phyloP scores from a whole-genome alignment of 2,797 vertebrate species.

The Gorsachius magnificus region DNA sequence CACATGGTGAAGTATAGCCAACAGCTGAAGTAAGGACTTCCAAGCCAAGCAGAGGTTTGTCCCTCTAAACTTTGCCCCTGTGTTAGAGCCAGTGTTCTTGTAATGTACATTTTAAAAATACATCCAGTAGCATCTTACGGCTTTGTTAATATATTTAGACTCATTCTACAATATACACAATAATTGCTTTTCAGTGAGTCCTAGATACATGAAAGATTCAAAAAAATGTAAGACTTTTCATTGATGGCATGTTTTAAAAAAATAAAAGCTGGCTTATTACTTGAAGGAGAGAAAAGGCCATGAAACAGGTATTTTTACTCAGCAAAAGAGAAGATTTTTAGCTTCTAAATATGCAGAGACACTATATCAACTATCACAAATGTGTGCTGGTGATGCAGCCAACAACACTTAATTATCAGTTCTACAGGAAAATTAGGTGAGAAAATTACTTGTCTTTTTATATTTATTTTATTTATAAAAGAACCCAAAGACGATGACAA shows the following conservation, averaged over 20 bases:
- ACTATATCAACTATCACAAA: conserved; percentile 77
- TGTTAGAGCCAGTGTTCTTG: not conserved
- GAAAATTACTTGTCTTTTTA: conserved; percentile 85
- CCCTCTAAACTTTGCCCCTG: not conserved
- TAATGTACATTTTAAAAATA: not conserved
- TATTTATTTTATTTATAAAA: conserved; percentile 83
- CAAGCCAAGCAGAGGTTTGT: not conserved
- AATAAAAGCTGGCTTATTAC: not conserved
- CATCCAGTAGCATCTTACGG: not conserved
- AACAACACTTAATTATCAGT: conserved; percentile 86
- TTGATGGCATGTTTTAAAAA: not conserved
- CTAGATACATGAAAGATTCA: not conserved
- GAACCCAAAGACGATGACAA: conserved; percentile 64
- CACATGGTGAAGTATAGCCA: not conserved
- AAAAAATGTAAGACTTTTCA: not conserved
- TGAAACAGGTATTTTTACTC: conserved; percentile 68
- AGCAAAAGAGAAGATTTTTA: conserved; percentile 67
- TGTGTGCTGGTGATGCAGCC: conserved; percentile 74
- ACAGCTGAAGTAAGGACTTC: not conserved
- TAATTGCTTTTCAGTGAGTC: not conserved
- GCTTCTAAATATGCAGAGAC: conserved; percentile 81
- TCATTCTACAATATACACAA: not conserved
- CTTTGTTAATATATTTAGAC: not conserved
- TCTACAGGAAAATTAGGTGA: conserved; percentile 85
- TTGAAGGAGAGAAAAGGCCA: conserved; percentile 35